Percentiles rank a stretch among this genome's conserved stretches.
Conservation (phyloP, 2,797 vertebrate genomes). For the Brachyrhaphis roseni region DNA sequence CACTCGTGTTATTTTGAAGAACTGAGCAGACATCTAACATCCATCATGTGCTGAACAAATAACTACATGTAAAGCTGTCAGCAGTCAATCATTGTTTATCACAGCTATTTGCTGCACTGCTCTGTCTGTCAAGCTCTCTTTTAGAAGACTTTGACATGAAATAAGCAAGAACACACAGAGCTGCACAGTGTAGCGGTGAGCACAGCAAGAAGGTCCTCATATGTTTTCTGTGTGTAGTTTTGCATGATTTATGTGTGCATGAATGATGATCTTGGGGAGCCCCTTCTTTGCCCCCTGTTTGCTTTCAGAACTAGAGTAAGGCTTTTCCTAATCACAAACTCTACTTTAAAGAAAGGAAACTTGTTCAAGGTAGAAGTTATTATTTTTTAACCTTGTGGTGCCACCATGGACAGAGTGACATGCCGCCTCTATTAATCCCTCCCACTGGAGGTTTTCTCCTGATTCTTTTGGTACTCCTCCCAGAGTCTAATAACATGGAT, state of each 20-base stretch:
- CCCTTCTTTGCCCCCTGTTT: background rate
- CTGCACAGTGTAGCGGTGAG: background rate
- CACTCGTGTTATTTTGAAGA: background rate
- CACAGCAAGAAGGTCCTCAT: background rate
- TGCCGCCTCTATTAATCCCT: background rate
- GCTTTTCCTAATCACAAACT: background rate
- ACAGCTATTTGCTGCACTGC: background rate
- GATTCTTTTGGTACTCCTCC: background rate
- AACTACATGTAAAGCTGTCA: background rate
- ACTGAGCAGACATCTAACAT: background rate
- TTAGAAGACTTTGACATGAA: background rate
- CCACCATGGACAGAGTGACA: background rate
- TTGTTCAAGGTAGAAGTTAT: background rate
- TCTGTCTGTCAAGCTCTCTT: background rate
- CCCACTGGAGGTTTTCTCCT: background rate
- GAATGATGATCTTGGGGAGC: background rate
- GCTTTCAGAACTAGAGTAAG: background rate
- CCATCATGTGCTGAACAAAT: conserved; percentile 3
- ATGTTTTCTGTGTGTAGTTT: background rate
- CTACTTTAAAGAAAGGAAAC: background rate
- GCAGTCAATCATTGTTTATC: conserved; percentile 13
- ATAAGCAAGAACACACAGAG: background rate
- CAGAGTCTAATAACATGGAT: conserved; percentile 1
- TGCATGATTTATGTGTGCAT: background rate
- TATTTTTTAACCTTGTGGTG: background rate